Conservation (phyloP, 2,113 vertebrate genomes). For the Cyphomyrus discorhynchus region DNA sequence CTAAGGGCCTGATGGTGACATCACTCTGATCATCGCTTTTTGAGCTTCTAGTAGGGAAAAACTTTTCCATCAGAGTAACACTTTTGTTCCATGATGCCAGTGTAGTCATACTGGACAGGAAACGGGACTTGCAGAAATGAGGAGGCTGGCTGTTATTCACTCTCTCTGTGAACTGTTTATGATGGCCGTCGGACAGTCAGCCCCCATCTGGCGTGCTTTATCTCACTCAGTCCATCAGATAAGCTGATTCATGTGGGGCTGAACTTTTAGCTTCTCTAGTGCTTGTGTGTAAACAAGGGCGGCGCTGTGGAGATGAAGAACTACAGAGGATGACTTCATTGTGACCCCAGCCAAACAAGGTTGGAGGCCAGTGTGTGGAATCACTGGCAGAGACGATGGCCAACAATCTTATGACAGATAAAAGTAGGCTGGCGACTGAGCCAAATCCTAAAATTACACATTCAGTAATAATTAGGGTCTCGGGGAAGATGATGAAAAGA, state of each 20-base stretch:
- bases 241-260: not conserved
- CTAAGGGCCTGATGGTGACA: not conserved
- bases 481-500: not conserved
- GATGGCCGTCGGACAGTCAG: not conserved
- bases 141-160: not conserved
- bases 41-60: not conserved
- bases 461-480: not conserved
- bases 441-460: not conserved
- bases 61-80: not conserved
- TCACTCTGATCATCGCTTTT: not conserved
- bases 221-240: constrained; percentile 8
- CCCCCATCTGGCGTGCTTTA: not conserved
- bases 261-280: not conserved
- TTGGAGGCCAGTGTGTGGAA: not conserved
- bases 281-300: not conserved
- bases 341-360: not conserved
- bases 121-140: not conserved
- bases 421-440: not conserved
- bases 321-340: not conserved
- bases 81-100: not conserved
- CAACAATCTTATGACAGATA: not conserved
- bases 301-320: not conserved
- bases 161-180: not conserved
- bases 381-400: not conserved
- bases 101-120: not conserved